Base-by-base conservation (phyloP, 1,140 invertebrate genomes). In the Drosophila triauraria region DNA sequence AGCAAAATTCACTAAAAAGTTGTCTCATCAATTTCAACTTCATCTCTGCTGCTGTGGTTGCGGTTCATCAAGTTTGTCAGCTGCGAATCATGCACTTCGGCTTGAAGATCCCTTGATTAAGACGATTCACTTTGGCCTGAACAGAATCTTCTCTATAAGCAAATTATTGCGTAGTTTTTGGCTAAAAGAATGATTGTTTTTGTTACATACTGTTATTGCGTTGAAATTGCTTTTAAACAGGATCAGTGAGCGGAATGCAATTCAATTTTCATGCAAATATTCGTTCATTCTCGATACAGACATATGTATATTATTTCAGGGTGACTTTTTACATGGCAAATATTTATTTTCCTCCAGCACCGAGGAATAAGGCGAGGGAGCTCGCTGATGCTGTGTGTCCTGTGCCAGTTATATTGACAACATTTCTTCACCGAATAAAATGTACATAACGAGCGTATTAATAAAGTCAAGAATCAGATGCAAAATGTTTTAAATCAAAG, bases 401-500 rank as follows among this genome's bases (percentile, higher is more conserved):
- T 59, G 42, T 15, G 42, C 42, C 12, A 3, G 25, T 13, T 42
- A 57, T 42, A 63, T 42, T 63, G 61, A 20, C 25, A 42, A 63
- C 38, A 23, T 57, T 42, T 58, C 60, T 30, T 25, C 53, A 5
- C n/a, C 12, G 4, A 40, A 47, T 23, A 47, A 54, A 40, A 65
- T 5, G 4, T 65, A 47, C 50, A 17, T 40, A 74, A 53, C 40
- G 32, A 74, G 67, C 70, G 32, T 53, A 71, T 84, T 80, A 80
- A 72, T 77, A 64, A 84, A 80, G 65, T 38, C 71, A 84, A 77
- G 79, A 78, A 80, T 74, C 56, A 74, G 46, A 63, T 62, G 77
- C 59, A 72, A 48, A 84, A 84, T 84, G 72, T 69, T 84, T 84
- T 84, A 84, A 84, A 80, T 79, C 72, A 78, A 65, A 77, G 59